These are phyloP conservation scores for Mugil cephalus DNA, from an alignment of 2,113 vertebrate genomes.

Conservation along the genomic window DNA sequence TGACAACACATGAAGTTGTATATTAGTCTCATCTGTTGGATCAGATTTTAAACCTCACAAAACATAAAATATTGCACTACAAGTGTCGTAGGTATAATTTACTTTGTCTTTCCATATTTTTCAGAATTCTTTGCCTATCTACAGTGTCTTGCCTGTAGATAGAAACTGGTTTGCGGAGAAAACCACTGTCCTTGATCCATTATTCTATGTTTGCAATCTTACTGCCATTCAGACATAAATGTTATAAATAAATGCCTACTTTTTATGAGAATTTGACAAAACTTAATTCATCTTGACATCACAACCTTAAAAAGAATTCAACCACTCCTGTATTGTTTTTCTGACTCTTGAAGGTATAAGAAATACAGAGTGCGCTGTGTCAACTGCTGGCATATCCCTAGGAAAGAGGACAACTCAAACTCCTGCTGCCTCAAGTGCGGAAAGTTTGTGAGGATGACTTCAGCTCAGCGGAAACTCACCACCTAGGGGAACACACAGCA, in stretches of 20 bases:
- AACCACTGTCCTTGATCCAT: too few relatives aligned
- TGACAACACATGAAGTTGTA: not conserved
- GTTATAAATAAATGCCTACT: not conserved
- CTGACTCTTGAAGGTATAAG: constrained; percentile 86
- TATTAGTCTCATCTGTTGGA: not conserved
- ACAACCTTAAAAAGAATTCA: not conserved
- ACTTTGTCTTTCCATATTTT: too few relatives aligned
- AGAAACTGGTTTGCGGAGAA: not conserved
- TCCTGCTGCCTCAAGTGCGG: constrained; percentile 87
- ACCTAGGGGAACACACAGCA: constrained; percentile 47
- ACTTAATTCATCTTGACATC: not conserved
- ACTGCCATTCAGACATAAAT: not conserved
- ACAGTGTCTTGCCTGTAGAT: not conserved
- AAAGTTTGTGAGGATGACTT: constrained; percentile 68
- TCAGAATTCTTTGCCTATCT: too few relatives aligned
- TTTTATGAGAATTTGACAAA: not conserved
- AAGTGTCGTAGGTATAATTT: too few relatives aligned
- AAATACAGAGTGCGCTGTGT: constrained; percentile 90
- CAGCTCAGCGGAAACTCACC: constrained; percentile 72
- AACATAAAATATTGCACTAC: too few relatives aligned
- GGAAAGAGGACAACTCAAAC: constrained; percentile 87
- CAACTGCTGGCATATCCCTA: constrained; percentile 91
- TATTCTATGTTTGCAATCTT: too few relatives aligned
- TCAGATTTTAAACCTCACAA: too few relatives aligned
- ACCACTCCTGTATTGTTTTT: constrained; percentile 5